Base-by-base conservation (phyloP, 2,888 invertebrate genomes). In the Tupiocoris notatus region DNA sequence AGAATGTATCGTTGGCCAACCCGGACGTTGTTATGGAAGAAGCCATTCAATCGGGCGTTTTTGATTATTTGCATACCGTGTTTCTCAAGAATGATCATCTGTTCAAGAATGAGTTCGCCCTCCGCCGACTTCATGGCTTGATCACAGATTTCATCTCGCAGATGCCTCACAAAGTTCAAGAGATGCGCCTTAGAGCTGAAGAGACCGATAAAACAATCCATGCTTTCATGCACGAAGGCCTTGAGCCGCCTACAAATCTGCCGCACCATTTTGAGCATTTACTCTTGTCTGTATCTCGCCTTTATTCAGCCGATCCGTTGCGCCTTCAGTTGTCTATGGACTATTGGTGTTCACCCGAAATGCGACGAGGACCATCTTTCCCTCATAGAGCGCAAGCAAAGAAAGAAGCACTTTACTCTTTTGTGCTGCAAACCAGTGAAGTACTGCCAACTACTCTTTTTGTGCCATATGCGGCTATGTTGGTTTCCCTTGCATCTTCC, bases 71-170 rank as follows among this genome's bases (percentile, higher is more conserved):
- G 57, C 88, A 91, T 67, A 89, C 90, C 76, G 88, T 90, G 17
- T 86, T 96, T 24, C 86, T 95, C 22, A 89, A 90, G 17, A 90
- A 89, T 76, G 88, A 90, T 25, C 85, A 87, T 25, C 88, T 95
- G 76, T 89, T 88, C 80, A 88, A 88, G 78, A 90, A 91, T 84
- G 92, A 94, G 84, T 95, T 94, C 83, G 92, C 94, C 82, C 87
- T 93, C 81, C 88, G 92, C 21, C 88, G 94, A 62, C 85, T 96
- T 63, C 97, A 98, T 85, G 88, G 89, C 17, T 86, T 97, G 7
- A 87, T 97, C 71, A 94, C 95, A 0, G 96, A 97, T 85, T 96
- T 98, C 82, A 94, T 98, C 65, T 91, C 93, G 79, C 88, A 93
- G 74, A 94, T 96, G 94, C 96, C 96, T 73, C 88, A 95, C 65